Conservation (phyloP, 2,797 vertebrate species). For the Falco cherrug region DNA sequence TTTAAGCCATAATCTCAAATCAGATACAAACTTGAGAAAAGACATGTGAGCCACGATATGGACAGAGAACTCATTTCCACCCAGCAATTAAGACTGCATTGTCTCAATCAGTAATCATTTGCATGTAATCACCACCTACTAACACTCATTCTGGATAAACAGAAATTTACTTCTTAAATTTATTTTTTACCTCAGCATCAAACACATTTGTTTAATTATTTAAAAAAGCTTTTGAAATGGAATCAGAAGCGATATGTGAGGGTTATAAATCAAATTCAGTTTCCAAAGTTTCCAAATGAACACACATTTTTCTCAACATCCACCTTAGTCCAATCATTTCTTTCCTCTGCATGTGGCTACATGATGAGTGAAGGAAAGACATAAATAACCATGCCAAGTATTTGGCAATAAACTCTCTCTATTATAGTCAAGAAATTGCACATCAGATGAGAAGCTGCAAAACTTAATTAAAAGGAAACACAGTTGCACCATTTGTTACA, state of each 20-base stretch:
- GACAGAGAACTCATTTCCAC: not conserved
- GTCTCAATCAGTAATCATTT: not conserved
- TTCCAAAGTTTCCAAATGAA: constrained; percentile 21
- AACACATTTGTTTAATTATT: constrained; percentile 6
- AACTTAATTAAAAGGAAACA: not conserved
- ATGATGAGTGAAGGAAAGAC: constrained; percentile 1
- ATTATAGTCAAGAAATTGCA: constrained; percentile 19
- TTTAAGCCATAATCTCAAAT: not conserved
- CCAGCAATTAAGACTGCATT: not conserved
- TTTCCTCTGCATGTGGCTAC: not conserved
- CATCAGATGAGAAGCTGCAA: not conserved
- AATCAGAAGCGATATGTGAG: not conserved
- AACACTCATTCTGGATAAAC: not conserved
- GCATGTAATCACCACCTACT: not conserved
- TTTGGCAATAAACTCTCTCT: not conserved
- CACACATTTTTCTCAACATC: not conserved
- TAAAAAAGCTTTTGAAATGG: not conserved
- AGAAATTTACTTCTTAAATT: not conserved
- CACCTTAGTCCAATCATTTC: not conserved
- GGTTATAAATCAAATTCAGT: constrained; percentile 24
- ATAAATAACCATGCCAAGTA: not conserved
- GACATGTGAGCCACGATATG: not conserved
- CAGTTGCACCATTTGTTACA: not conserved
- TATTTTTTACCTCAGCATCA: not conserved
- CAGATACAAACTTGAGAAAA: not conserved